phyloP scores from a whole-genome alignment of 2,888 invertebrate genomes.

The Tuberolachnus salignus region DNA sequence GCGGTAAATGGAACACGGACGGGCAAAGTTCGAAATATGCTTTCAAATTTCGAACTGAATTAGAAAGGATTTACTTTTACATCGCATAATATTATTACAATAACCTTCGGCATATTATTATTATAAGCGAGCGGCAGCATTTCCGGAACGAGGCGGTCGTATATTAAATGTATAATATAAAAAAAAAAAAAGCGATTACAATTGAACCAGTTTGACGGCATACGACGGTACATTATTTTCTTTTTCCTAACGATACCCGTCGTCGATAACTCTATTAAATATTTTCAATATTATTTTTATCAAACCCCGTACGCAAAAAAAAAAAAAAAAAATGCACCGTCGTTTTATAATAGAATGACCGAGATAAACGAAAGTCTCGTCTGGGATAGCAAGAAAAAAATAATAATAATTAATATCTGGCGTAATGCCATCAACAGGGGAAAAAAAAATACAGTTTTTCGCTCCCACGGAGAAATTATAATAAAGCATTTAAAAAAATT shows the following conservation, averaged over 20 bases:
- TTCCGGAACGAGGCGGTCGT: slow-evolving; percentile 15
- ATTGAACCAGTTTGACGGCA: slow-evolving; percentile 48
- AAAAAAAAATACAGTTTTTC: too few species aligned
- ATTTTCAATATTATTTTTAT: slow-evolving; percentile 3
- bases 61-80: slow-evolving; percentile 27
- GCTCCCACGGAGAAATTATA: too few species aligned
- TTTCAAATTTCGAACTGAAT: slow-evolving; percentile 41
- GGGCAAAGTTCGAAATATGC: background rate
- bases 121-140: background rate
- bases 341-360: slow-evolving; percentile 13
- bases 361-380: background rate
- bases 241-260: background rate
- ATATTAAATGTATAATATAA: too few species aligned
- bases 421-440: background rate
- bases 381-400: background rate
- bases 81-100: background rate
- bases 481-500: too few species aligned
- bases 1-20: background rate
- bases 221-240: background rate
- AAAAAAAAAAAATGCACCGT: background rate
- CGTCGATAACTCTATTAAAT: background rate
- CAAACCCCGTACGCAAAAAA: too few species aligned
- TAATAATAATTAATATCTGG: background rate
- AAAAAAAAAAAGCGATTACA: background rate
- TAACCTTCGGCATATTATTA: slow-evolving; percentile 25